Conservation (phyloP, 1,140 invertebrate species). For the Thalassaphorura encarpata region DNA sequence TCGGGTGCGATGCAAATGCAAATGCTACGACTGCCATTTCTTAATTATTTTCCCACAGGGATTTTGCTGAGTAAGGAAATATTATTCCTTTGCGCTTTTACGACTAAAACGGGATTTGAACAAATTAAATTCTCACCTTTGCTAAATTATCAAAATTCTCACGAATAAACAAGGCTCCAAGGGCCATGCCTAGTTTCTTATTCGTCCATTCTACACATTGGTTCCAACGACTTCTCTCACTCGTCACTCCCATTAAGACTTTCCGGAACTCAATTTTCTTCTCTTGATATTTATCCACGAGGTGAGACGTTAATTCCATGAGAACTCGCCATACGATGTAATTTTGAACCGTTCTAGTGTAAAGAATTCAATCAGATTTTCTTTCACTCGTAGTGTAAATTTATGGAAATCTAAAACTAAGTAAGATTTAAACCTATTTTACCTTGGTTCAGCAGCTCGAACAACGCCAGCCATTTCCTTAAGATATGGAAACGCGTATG, state of each 20-base stretch:
- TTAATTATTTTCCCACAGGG: too few relatives aligned
- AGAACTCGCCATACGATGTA: constrained; percentile 73
- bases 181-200: constrained; percentile 71
- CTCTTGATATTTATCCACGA: constrained; percentile 62
- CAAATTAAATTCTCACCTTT: constrained; percentile 46
- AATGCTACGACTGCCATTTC: too few relatives aligned
- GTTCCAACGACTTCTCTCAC: constrained; percentile 63
- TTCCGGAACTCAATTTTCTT: constrained; percentile 66
- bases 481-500: constrained; percentile 68
- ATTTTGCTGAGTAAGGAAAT: too few relatives aligned
- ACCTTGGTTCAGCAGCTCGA: constrained; percentile 55
- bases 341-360: constrained; percentile 60
- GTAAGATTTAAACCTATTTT: constrained; percentile 18
- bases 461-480: constrained; percentile 64
- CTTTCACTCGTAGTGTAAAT: background rate
- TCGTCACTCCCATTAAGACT: constrained; percentile 65
- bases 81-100: too few relatives aligned
- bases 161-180: constrained; percentile 66
- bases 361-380: background rate
- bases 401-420: background rate
- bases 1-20: too few relatives aligned
- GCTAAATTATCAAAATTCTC: constrained; percentile 75
- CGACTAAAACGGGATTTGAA: background rate
- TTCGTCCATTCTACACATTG: constrained; percentile 78
- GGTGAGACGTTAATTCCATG: constrained; percentile 65